These are phyloP conservation scores for Crossaster papposus DNA, from an alignment of 53 echinoderm and acorn worm species.

Conservation along the genomic window DNA sequence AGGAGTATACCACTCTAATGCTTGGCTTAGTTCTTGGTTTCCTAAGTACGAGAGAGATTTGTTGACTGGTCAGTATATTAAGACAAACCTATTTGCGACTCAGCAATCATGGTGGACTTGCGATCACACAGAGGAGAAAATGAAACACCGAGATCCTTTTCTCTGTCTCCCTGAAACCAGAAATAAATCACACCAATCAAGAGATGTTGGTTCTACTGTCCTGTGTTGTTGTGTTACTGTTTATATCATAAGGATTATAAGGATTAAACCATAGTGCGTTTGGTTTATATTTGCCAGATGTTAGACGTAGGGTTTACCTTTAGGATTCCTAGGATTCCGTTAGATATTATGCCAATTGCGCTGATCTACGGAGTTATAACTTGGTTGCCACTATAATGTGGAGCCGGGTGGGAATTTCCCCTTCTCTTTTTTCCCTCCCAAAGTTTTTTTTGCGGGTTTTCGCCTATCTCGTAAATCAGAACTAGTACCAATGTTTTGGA, in stretches of 20 bases:
- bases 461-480: too few species aligned
- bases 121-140: constrained; percentile 95
- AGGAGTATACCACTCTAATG: too few species aligned
- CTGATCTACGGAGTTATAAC: too few species aligned
- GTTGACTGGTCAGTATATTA: neutral
- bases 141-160: constrained; percentile 86
- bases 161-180: constrained; percentile 84
- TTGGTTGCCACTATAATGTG: too few species aligned
- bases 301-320: neutral
- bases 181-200: neutral
- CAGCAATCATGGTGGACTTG: constrained; percentile 88
- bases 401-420: too few species aligned
- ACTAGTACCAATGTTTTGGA: too few species aligned
- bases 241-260: neutral
- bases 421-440: too few species aligned
- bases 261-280: too few species aligned
- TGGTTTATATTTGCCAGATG: too few species aligned
- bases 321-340: too few species aligned
- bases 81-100: constrained; percentile 92
- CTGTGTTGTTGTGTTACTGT: neutral
- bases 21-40: neutral
- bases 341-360: too few species aligned
- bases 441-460: too few species aligned
- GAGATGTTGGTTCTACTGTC: neutral
- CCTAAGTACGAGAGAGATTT: neutral